phyloP scores from a whole-genome alignment of 2,797 vertebrate species.

The Brachyrhaphis roseni region DNA sequence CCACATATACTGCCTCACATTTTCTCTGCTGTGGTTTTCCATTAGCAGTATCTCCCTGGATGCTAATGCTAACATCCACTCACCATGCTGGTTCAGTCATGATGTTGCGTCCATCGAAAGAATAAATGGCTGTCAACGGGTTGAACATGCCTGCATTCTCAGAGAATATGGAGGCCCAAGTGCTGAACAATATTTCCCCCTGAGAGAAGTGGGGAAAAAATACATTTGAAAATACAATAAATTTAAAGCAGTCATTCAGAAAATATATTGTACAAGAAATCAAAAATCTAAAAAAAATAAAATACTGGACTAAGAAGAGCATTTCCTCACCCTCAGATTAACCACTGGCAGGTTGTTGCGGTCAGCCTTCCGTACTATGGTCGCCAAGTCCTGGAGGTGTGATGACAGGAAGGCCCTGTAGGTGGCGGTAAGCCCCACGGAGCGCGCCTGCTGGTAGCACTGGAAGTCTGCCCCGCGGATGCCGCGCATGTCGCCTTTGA shows the following conservation, averaged over 20 bases:
- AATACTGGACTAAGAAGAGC: neutral
- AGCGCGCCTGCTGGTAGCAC: constrained; percentile 93
- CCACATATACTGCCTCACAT: neutral
- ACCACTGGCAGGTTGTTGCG: constrained; percentile 86
- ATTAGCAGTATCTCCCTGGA: no score
- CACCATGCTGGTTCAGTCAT: constrained; percentile 90
- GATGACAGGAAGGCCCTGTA: constrained; percentile 95
- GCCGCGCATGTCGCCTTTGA: constrained; percentile 87
- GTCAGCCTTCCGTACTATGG: constrained; percentile 90
- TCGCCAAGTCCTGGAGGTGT: constrained; percentile 92
- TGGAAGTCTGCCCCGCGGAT: constrained; percentile 89
- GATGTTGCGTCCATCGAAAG: constrained; percentile 91
- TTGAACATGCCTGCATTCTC: constrained; percentile 87
- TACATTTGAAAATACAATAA: no score
- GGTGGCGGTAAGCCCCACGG: constrained; percentile 86
- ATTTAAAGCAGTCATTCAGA: neutral
- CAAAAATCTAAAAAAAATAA: neutral
- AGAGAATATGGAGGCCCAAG: constrained; percentile 92
- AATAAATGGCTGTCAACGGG: constrained; percentile 86
- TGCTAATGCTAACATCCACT: constrained; percentile 51
- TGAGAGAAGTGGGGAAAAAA: constrained; percentile 44
- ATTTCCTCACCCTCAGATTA: constrained; percentile 87
- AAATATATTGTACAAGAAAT: neutral
- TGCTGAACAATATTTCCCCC: constrained; percentile 90
- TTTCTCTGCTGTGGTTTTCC: neutral